Percentiles rank a stretch among this genome's conserved stretches.
Conservation (phyloP, 1,140 invertebrate species). For the Phortica variegata region DNA sequence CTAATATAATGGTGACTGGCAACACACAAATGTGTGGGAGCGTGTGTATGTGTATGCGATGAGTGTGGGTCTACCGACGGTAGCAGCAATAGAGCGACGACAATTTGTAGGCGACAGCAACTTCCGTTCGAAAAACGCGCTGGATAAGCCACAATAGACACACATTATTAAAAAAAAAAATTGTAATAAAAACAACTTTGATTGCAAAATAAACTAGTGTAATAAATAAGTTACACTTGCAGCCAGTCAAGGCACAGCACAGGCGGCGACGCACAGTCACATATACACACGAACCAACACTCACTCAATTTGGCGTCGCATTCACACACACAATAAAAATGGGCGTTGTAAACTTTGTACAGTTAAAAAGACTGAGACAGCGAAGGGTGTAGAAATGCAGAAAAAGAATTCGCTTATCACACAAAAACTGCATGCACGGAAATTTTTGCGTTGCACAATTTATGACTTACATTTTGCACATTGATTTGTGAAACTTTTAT, state of each 20-base stretch:
- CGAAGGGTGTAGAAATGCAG: constrained; percentile 12
- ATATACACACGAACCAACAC: constrained; percentile 5
- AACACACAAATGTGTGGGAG: constrained; percentile 8
- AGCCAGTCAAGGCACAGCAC: too few relatives aligned
- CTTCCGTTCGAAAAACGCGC: constrained; percentile 30
- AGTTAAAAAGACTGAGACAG: constrained; percentile 31
- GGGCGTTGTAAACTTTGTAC: constrained; percentile 42
- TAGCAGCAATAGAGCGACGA: constrained; percentile 35
- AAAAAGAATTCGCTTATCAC: too few relatives aligned
- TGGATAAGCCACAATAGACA: constrained; percentile 37
- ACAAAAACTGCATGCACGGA: neutral
- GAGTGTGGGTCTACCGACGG: constrained; percentile 16
- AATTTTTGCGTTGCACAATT: constrained; percentile 4
- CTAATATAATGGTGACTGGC: too few relatives aligned
- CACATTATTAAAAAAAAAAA: constrained; percentile 40
- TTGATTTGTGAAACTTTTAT: constrained; percentile 1
- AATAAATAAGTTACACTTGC: too few relatives aligned
- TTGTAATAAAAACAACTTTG: constrained; percentile 32
- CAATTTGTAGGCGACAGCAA: constrained; percentile 50
- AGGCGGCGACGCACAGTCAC: constrained; percentile 13
- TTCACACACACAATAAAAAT: constrained; percentile 34
- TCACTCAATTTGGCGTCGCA: constrained; percentile 8
- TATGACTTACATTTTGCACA: neutral
- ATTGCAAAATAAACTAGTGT: neutral
- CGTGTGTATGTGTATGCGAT: constrained; percentile 29